Evolutionary conservation across 2,797 vertebrate genomes (phyloP).

Genomic region (Sebastes minor): DNA sequence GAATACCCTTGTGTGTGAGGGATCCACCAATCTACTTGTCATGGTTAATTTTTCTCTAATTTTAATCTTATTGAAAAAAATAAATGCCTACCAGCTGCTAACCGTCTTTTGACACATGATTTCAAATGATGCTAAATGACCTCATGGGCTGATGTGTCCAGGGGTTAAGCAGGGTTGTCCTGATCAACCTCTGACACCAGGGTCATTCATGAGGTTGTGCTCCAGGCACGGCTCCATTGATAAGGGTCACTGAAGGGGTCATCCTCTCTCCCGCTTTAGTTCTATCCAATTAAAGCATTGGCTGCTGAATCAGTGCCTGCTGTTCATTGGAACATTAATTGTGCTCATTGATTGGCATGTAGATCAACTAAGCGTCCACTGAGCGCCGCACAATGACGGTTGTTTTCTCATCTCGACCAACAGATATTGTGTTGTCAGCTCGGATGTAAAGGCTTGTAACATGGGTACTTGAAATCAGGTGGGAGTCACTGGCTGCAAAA

Average conservation of each 20-base stretch:
- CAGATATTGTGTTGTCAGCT: constrained; percentile 39
- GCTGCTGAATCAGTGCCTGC: constrained; percentile 59
- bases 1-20: neutral
- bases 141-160: constrained; percentile 70
- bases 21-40: constrained; percentile 39
- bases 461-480: constrained; percentile 20
- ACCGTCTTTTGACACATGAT: constrained; percentile 66
- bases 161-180: constrained; percentile 79
- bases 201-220: constrained; percentile 77
- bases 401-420: constrained; percentile 44
- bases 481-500: constrained; percentile 10
- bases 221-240: constrained; percentile 68
- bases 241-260: constrained; percentile 78
- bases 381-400: constrained; percentile 49
- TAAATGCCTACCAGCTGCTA: constrained; percentile 65
- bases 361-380: constrained; percentile 52
- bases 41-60: constrained; percentile 9
- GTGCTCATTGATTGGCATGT: constrained; percentile 69
- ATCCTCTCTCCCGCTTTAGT: constrained; percentile 61
- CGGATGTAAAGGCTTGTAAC: constrained; percentile 34
- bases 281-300: constrained; percentile 75
- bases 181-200: constrained; percentile 82
- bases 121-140: constrained; percentile 78
- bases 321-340: constrained; percentile 70
- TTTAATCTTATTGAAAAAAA: constrained; percentile 36